Conservation (phyloP, 2,797 vertebrate genomes). For the Discoglossus pictus region DNA sequence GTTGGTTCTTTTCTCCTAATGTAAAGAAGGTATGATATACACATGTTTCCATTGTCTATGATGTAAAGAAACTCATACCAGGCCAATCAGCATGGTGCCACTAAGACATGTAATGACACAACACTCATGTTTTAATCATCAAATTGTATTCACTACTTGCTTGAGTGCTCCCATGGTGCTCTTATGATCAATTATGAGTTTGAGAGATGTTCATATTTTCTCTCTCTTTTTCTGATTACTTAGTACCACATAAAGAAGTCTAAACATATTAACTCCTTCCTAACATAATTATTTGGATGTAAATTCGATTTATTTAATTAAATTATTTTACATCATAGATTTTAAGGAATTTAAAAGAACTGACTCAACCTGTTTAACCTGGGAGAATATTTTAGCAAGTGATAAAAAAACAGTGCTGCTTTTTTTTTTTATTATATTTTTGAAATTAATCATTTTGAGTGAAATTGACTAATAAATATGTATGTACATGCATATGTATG, state of each 20-base stretch:
- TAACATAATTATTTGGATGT: slow-evolving; percentile 4
- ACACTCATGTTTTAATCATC: slow-evolving; percentile 44
- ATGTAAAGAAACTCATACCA: slow-evolving; percentile 30
- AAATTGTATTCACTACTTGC: slow-evolving; percentile 36
- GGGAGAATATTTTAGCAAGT: too few species aligned
- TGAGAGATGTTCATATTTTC: slow-evolving; percentile 3
- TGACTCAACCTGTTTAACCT: too few species aligned
- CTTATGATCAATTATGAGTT: slow-evolving; percentile 26
- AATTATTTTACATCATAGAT: too few species aligned
- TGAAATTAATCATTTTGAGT: too few species aligned
- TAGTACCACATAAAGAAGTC: background rate
- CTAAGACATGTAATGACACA: slow-evolving; percentile 22
- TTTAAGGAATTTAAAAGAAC: too few species aligned
- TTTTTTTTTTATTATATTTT: too few species aligned
- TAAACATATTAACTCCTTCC: slow-evolving; percentile 1
- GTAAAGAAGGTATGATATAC: slow-evolving; percentile 8
- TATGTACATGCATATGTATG: too few species aligned
- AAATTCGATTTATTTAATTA: too few species aligned
- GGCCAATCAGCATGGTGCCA: slow-evolving; percentile 25
- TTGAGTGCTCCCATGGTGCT: slow-evolving; percentile 15
- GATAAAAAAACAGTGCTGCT: too few species aligned
- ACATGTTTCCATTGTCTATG: slow-evolving; percentile 23
- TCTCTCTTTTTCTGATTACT: background rate
- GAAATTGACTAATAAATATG: too few species aligned
- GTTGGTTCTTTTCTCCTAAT: slow-evolving; percentile 9